Conservation (phyloP, 2,113 vertebrate species). For the Cisticola juncidis region DNA sequence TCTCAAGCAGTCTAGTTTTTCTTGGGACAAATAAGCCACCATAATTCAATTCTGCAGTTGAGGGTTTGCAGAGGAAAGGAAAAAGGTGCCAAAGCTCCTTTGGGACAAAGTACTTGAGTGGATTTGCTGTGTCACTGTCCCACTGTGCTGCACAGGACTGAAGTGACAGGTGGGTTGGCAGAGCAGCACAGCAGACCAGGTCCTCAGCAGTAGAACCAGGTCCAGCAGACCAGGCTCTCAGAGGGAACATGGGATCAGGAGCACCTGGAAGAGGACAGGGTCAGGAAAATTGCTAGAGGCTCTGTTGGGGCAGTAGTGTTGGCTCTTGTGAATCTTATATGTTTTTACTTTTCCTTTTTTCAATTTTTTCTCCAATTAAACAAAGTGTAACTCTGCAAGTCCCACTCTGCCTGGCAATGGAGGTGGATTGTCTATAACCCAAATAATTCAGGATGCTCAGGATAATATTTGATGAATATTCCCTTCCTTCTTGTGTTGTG, state of each 20-base stretch:
- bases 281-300: background rate
- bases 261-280: background rate
- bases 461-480: background rate
- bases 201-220: background rate
- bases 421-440: background rate
- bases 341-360: background rate
- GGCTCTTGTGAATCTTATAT: background rate
- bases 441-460: background rate
- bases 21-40: background rate
- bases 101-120: background rate
- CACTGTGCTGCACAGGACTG: background rate
- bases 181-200: background rate
- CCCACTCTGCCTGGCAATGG: background rate
- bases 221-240: background rate
- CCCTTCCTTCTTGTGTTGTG: background rate
- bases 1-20: background rate
- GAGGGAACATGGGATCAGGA: background rate
- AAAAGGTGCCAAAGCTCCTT: background rate
- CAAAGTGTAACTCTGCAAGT: background rate
- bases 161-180: background rate
- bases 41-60: background rate
- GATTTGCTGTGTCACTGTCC: background rate
- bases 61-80: background rate
- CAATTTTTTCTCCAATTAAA: background rate
- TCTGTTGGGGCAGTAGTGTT: accelerated